Evolutionary conservation across 2,888 invertebrate species (phyloP).

Genomic region (Ctena decussata): DNA sequence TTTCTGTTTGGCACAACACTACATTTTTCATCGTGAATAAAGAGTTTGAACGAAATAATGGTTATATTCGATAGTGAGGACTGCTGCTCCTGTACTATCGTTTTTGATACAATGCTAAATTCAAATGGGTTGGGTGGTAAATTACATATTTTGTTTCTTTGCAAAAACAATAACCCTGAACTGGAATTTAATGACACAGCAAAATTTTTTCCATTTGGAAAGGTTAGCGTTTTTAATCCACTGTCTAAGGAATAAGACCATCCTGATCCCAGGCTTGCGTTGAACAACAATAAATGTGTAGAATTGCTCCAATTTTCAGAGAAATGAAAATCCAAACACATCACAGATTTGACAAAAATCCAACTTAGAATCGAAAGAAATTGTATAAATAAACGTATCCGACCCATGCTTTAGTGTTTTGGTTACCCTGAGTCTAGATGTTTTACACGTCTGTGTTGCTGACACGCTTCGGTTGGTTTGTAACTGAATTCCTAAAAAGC

Average conservation of each 20-base stretch:
- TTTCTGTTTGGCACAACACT: constrained; percentile 51
- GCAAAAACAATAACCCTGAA: constrained; percentile 69
- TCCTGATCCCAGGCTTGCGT: constrained; percentile 88
- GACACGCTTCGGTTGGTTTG: too few species aligned
- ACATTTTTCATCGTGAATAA: constrained; percentile 71
- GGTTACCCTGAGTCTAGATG: too few species aligned
- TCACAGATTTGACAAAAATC: neutral
- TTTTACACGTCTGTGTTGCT: too few species aligned
- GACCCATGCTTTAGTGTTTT: too few species aligned
- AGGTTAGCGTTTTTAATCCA: constrained; percentile 25
- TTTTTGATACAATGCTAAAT: constrained; percentile 65
- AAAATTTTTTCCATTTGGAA: constrained; percentile 20
- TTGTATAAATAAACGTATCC: too few species aligned
- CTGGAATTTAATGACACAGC: constrained; percentile 68
- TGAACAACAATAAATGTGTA: constrained; percentile 70
- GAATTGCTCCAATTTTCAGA: constrained; percentile 36
- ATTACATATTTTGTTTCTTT: constrained; percentile 59
- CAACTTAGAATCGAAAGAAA: neutral
- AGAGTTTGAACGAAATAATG: constrained; percentile 69
- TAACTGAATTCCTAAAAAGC: too few species aligned
- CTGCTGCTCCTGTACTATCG: constrained; percentile 34
- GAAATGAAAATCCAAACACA: constrained; percentile 68
- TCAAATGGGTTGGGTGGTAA: constrained; percentile 61
- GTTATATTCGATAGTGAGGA: constrained; percentile 59
- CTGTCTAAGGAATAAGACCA: constrained; percentile 81